phyloP scores from a whole-genome alignment of 1,140 invertebrate species.

The Portunus trituberculatus region DNA sequence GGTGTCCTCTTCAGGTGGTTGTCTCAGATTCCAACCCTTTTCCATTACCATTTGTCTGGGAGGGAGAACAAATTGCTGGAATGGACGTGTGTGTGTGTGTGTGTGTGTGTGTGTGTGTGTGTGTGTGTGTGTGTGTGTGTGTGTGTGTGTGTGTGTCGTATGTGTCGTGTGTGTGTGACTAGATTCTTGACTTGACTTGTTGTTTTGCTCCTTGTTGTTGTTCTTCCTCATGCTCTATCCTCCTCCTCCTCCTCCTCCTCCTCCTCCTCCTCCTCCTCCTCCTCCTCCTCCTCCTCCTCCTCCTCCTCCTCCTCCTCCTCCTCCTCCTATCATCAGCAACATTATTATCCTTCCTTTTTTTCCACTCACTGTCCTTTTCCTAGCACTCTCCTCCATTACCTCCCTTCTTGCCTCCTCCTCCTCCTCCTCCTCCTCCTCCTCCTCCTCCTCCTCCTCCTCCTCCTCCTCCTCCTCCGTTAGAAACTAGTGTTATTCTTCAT shows the following conservation, averaged over 20 bases:
- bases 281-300: background rate
- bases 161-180: no score
- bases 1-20: no score
- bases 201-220: no score
- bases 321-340: background rate
- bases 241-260: background rate
- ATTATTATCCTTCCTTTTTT: background rate
- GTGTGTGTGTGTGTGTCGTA: background rate
- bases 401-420: no score
- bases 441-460: background rate
- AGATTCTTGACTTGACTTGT: no score
- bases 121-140: background rate
- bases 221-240: background rate
- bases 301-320: background rate
- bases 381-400: background rate
- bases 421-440: background rate
- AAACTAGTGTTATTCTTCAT: no score
- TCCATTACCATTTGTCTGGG: no score
- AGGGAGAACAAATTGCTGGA: background rate
- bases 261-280: background rate
- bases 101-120: background rate
- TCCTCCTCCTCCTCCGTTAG: no score
- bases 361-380: background rate
- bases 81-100: slow-evolving; percentile 34
- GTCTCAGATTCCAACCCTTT: no score